These are phyloP conservation scores for Anoplophora glabripennis DNA, from an alignment of 1,140 invertebrate genomes.

Conservation along the genomic window DNA sequence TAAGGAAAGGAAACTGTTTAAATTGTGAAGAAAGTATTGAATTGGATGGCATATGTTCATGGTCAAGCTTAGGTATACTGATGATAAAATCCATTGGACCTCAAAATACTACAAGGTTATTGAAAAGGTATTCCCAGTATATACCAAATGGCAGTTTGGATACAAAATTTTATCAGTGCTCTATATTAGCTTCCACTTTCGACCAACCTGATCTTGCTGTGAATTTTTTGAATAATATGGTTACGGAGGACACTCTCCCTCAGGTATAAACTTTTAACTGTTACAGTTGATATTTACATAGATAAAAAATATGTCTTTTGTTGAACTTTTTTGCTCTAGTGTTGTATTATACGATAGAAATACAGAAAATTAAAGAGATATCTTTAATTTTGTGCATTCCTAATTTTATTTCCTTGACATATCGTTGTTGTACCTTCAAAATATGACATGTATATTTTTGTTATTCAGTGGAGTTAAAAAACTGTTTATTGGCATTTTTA, in stretches of 20 bases:
- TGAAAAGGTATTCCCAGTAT: constrained; percentile 41
- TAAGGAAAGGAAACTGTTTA: constrained; percentile 45
- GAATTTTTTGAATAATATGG: constrained; percentile 25
- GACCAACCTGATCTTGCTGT: constrained; percentile 10
- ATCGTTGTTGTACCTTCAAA: too few relatives aligned
- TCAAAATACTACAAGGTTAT: constrained; percentile 37
- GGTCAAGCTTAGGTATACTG: constrained; percentile 42
- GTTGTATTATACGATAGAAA: too few relatives aligned
- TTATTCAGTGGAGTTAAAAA: too few relatives aligned
- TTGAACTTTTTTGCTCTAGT: neutral
- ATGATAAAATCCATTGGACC: constrained; percentile 46
- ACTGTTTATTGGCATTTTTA: too few relatives aligned
- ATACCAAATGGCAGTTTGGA: constrained; percentile 46
- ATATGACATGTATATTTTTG: too few relatives aligned
- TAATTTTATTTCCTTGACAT: too few relatives aligned
- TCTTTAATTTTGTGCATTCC: too few relatives aligned
- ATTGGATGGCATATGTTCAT: constrained; percentile 32
- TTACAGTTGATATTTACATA: neutral
- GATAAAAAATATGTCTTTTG: neutral
- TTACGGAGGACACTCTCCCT: constrained; percentile 10
- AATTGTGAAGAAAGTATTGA: constrained; percentile 44
- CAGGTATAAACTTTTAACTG: constrained; percentile 4
- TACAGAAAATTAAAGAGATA: too few relatives aligned
- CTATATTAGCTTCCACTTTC: constrained; percentile 36
- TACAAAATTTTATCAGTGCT: constrained; percentile 43